Base-by-base conservation (phyloP, 2,113 vertebrate genomes). In the Scomber colias region DNA sequence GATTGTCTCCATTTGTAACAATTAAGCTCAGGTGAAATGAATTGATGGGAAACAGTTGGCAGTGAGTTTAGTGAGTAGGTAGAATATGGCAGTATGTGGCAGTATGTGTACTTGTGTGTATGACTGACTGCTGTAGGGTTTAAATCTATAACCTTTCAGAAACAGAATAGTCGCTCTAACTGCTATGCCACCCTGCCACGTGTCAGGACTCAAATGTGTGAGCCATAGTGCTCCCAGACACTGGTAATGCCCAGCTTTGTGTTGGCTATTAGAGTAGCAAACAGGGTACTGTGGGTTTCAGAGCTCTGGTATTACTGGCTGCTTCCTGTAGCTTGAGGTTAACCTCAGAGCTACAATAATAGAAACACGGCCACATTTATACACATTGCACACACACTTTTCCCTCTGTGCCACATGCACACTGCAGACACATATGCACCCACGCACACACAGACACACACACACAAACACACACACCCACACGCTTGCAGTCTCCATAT, bases 271-370 rank as follows among this genome's bases (percentile, higher is more conserved):
- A 56, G 54, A 80, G 44, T 82, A 21, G 68, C 49, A 72, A 64
- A 79, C 21, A n/a, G 31, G 30, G 69, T 17, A 19, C 61, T 30
- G 77, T 13, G 48, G 61, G 14, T 75, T 79, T 68, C 45, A 73
- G 62, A 56, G 59, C 57, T 68, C 3, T 77, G 50, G 75, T 84
- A 80, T 87, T 77, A 63, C 79, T 27, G 85, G 76, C 74, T 77
- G 48, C 64, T 69, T 71, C 60, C 56, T 3, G 4, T 27, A 86
- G 73, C 76, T 82, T 56, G 71, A 87, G 75, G 80, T 88, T 87
- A 87, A 89, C 81, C 78, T 70, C 75, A 67, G 57, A 60, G 21
- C 82, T 65, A 87, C 61, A 81, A 79, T 60, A 71, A 81, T 75
- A 75, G 48, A 78, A 75, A 79, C 59, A 40, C 0, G 3, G 62